Evolutionary conservation across 1,140 invertebrate species (phyloP).

Genomic region (Anastatus disparis): DNA sequence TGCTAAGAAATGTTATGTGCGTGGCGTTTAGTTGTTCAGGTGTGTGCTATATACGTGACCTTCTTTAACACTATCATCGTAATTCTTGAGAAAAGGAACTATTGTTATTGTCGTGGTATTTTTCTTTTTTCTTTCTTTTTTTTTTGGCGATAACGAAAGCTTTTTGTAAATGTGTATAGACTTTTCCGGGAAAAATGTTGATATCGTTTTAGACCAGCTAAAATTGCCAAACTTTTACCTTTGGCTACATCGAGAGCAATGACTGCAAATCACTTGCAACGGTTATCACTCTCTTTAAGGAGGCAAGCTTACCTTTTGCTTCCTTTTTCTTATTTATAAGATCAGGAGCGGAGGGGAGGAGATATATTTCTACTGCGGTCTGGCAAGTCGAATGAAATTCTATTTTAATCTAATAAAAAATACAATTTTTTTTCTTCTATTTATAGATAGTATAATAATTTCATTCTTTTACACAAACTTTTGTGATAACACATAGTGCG

Average conservation of each 20-base stretch:
- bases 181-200: background rate
- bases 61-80: background rate
- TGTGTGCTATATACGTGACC: background rate
- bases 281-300: background rate
- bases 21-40: background rate
- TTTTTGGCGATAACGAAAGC: background rate
- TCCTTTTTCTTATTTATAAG: too few species aligned
- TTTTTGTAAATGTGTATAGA: background rate
- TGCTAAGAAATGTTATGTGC: background rate
- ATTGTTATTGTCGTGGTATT: too few species aligned
- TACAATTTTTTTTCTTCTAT: too few species aligned
- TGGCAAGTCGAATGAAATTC: too few species aligned
- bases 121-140: too few species aligned
- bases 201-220: background rate
- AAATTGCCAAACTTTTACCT: background rate
- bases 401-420: too few species aligned
- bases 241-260: background rate
- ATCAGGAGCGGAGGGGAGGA: too few species aligned
- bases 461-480: too few species aligned
- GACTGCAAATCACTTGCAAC: conserved; percentile 2
- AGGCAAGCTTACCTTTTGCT: background rate
- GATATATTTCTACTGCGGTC: too few species aligned
- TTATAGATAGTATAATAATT: too few species aligned
- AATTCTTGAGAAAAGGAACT: background rate
- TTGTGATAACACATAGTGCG: too few species aligned